A percentile compares a stretch with the other conserved stretches of the same genome.
Evolutionary conservation across 2,888 invertebrate genomes (phyloP).

Genomic region (Globia sparganii): DNA sequence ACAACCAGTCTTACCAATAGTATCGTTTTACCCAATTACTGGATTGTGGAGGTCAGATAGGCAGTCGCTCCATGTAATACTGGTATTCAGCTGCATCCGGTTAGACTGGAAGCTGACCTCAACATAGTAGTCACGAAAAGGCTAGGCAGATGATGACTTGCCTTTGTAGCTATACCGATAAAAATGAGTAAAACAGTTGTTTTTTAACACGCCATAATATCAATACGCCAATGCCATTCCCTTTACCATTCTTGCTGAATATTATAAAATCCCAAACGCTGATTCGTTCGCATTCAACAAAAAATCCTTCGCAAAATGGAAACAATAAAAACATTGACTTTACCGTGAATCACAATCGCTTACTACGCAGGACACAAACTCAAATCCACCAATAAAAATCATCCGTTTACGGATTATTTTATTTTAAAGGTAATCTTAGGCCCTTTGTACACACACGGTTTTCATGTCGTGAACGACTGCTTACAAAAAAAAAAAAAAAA

Average conservation of each 20-base stretch:
- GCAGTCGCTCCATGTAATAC: no score
- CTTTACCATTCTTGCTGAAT: neutral
- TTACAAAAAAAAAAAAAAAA: no score
- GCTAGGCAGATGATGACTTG: no score
- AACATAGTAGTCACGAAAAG: no score
- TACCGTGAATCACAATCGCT: slow-evolving; percentile 28
- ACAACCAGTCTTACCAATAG: no score
- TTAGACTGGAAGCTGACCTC: no score
- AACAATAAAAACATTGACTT: slow-evolving; percentile 28
- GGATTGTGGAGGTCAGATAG: no score
- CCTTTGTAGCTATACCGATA: neutral
- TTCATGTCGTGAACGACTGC: no score
- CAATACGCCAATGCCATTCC: neutral
- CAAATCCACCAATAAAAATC: slow-evolving; percentile 52
- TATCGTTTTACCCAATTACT: no score
- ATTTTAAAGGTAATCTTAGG: slow-evolving; percentile 49
- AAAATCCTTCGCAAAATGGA: slow-evolving; percentile 4
- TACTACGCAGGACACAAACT: slow-evolving; percentile 33
- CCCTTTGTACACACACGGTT: neutral
- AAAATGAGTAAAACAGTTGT: neutral
- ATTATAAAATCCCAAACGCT: neutral
- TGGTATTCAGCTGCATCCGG: no score
- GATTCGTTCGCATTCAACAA: neutral
- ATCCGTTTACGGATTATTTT: slow-evolving; percentile 59
- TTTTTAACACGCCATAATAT: neutral